phyloP scores from a whole-genome alignment of 2,888 invertebrate species.

The Apotomis betuletana region DNA sequence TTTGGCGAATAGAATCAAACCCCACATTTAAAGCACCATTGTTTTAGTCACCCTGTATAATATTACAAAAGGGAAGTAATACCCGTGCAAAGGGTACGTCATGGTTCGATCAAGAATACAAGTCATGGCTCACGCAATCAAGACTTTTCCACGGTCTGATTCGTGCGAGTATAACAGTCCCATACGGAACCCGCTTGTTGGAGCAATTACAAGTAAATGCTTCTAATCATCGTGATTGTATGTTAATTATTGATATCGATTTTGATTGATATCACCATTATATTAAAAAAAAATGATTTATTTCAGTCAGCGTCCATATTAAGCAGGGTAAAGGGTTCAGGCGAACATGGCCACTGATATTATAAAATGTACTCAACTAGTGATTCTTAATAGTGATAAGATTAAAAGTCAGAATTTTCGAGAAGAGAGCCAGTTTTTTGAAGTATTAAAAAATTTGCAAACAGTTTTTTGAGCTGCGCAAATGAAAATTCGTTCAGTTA shows the following conservation, averaged over 20 bases:
- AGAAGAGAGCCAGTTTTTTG: neutral
- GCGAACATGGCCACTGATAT: neutral
- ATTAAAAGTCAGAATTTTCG: neutral
- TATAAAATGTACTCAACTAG: neutral
- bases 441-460: too few species aligned
- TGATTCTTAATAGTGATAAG: too few species aligned
- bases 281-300: neutral
- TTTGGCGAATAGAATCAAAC: too few species aligned
- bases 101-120: conserved; percentile 9
- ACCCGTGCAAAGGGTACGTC: conserved; percentile 15
- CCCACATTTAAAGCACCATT: too few species aligned
- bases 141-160: conserved; percentile 30
- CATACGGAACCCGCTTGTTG: conserved; percentile 1
- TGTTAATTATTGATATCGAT: conserved; percentile 3
- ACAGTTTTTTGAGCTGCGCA: too few species aligned
- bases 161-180: conserved; percentile 2
- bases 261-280: conserved; percentile 9
- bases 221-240: conserved; percentile 22
- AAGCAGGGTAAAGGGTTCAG: too few species aligned
- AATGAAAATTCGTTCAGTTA: neutral
- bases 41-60: neutral
- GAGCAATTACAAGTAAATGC: conserved; percentile 7
- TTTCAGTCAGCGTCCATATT: too few species aligned
- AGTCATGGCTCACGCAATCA: conserved; percentile 27
- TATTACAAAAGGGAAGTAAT: conserved; percentile 11